phyloP scores from a whole-genome alignment of 2,888 invertebrate genomes.

The Cetonia aurata region DNA sequence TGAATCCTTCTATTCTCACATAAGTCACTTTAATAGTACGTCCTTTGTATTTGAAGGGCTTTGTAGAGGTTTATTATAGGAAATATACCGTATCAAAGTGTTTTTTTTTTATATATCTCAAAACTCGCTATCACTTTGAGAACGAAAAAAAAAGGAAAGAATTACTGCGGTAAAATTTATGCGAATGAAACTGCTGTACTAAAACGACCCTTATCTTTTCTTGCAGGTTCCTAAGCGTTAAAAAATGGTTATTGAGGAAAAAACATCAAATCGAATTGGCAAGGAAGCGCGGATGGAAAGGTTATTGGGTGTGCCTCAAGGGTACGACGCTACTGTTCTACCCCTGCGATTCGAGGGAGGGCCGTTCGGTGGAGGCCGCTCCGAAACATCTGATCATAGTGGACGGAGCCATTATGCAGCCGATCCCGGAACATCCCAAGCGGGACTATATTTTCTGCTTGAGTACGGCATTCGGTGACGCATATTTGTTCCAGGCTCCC shows the following conservation, averaged over 20 bases:
- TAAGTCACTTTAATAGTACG: too few species aligned
- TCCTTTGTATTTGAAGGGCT: too few species aligned
- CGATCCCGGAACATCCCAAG: constrained; percentile 99
- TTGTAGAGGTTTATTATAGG: too few species aligned
- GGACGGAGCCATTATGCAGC: constrained; percentile 97
- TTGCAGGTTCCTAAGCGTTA: constrained; percentile 93
- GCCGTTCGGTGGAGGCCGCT: constrained; percentile 90
- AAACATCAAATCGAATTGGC: constrained; percentile 97
- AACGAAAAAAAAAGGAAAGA: too few species aligned
- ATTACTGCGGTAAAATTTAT: too few species aligned
- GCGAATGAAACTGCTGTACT: too few species aligned
- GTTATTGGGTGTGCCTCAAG: constrained; percentile 98
- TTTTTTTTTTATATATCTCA: too few species aligned
- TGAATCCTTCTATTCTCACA: neutral
- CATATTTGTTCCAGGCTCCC: constrained; percentile 95
- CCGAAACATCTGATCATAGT: constrained; percentile 96
- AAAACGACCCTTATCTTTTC: constrained; percentile 49
- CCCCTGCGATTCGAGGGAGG: constrained; percentile 93
- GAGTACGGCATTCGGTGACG: constrained; percentile 98
- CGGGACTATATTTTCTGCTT: constrained; percentile 98
- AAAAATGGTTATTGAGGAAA: constrained; percentile 97
- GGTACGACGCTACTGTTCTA: constrained; percentile 97
- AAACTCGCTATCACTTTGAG: too few species aligned
- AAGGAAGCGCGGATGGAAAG: constrained; percentile 96
- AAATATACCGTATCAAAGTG: too few species aligned